Evolutionary conservation across 2,113 vertebrate genomes (phyloP).

Genomic region (Scolopax mira): DNA sequence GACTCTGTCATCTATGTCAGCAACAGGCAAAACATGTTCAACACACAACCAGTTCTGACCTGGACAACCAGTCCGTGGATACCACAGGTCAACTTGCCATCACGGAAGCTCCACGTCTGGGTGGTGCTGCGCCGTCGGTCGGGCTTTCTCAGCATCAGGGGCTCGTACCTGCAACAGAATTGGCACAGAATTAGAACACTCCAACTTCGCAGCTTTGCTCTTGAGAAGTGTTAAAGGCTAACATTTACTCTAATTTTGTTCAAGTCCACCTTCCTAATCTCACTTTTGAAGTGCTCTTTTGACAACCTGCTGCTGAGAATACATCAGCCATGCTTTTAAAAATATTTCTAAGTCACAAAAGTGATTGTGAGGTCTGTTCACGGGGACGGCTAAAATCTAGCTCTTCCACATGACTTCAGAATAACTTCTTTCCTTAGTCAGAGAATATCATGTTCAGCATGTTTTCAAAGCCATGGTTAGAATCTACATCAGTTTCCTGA

Average conservation of each 20-base stretch:
- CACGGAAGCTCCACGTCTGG: constrained; percentile 93
- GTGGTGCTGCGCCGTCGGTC: constrained; percentile 91
- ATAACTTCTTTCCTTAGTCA: not conserved
- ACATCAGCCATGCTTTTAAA: not conserved
- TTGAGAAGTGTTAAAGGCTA: not conserved
- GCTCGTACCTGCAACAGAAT: constrained; percentile 83
- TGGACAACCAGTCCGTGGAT: constrained; percentile 92
- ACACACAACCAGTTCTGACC: constrained; percentile 49
- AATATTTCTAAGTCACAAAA: not conserved
- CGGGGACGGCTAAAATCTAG: not conserved
- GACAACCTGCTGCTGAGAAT: not conserved
- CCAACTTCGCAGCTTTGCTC: rapidly evolving
- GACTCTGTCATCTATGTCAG: not conserved
- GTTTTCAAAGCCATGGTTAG: not conserved
- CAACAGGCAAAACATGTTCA: not conserved
- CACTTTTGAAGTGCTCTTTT: not conserved
- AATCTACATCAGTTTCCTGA: not conserved
- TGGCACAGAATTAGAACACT: not conserved
- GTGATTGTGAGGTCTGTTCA: not conserved
- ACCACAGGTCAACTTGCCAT: constrained; percentile 89
- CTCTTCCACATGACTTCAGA: not conserved
- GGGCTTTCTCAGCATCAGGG: constrained; percentile 89
- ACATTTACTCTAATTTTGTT: not conserved
- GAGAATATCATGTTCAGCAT: not conserved
- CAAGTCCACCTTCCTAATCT: not conserved